Evolutionary conservation across 2,888 invertebrate genomes (phyloP).

Genomic region (Gari tellinella): DNA sequence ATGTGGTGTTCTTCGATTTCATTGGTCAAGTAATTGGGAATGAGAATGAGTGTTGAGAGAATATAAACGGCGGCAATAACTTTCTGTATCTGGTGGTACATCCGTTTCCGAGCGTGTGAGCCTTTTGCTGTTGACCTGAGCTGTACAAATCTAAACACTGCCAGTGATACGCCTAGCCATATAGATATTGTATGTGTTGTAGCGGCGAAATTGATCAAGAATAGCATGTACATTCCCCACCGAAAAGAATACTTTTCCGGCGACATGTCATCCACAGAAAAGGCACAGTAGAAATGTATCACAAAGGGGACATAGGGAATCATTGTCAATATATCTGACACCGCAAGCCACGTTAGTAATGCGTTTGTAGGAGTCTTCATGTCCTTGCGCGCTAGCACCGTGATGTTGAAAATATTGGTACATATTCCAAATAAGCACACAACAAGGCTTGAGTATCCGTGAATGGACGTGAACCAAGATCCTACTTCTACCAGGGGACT

Average conservation of each 20-base stretch:
- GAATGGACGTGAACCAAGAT: slow-evolving; percentile 85
- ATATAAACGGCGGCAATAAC: slow-evolving; percentile 89
- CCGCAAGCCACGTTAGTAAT: slow-evolving; percentile 92
- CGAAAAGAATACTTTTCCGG: slow-evolving; percentile 77
- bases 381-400: slow-evolving; percentile 92
- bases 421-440: slow-evolving; percentile 96
- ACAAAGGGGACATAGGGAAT: slow-evolving; percentile 96
- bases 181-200: slow-evolving; percentile 95
- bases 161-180: slow-evolving; percentile 95
- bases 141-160: slow-evolving; percentile 92
- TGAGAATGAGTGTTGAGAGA: slow-evolving; percentile 92
- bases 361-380: slow-evolving; percentile 96
- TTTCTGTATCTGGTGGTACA: slow-evolving; percentile 68
- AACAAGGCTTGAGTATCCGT: slow-evolving; percentile 93
- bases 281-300: slow-evolving; percentile 86
- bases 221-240: slow-evolving; percentile 85
- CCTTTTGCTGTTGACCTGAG: slow-evolving; percentile 76
- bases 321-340: slow-evolving; percentile 95
- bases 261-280: slow-evolving; percentile 55
- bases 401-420: slow-evolving; percentile 95
- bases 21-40: slow-evolving; percentile 93
- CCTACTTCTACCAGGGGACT: slow-evolving; percentile 57
- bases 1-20: slow-evolving; percentile 86
- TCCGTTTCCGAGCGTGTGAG: slow-evolving; percentile 66
- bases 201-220: slow-evolving; percentile 96